Percentiles rank a stretch among this genome's conserved stretches.
Evolutionary conservation across 2,888 invertebrate genomes (phyloP).

Genomic region (Asteroscopus sphinx): DNA sequence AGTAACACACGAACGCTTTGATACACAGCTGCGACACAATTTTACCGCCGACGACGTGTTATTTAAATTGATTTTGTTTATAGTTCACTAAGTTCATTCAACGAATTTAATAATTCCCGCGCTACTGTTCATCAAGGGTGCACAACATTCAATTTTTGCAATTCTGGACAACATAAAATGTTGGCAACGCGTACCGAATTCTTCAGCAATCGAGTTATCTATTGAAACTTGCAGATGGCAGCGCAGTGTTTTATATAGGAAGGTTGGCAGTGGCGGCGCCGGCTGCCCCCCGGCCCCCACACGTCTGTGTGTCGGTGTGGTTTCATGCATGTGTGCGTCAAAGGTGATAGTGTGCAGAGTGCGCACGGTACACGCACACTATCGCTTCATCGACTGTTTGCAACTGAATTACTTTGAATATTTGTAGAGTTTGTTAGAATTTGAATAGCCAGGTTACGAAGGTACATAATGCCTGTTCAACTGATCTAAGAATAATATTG

Average conservation of each 20-base stretch:
- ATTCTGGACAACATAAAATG: conserved; percentile 73
- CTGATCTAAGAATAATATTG: conserved; percentile 24
- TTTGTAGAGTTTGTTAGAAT: conserved; percentile 61
- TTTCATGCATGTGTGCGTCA: conserved; percentile 56
- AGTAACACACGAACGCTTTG: conserved; percentile 57
- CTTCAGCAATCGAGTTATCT: conserved; percentile 86
- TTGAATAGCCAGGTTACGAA: conserved; percentile 47
- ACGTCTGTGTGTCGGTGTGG: conserved; percentile 52
- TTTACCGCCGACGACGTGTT: conserved; percentile 59
- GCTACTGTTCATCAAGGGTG: conserved; percentile 74
- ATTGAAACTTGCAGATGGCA: conserved; percentile 90
- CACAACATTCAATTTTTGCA: conserved; percentile 79
- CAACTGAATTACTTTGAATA: conserved; percentile 70
- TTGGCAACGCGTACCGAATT: conserved; percentile 84
- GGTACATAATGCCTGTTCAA: conserved; percentile 20
- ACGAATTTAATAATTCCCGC: conserved; percentile 76
- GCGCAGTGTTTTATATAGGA: conserved; percentile 87
- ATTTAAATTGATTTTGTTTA: conserved; percentile 56
- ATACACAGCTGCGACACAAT: conserved; percentile 73
- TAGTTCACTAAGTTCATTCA: conserved; percentile 69
- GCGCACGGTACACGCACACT: conserved; percentile 67
- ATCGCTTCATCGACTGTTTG: conserved; percentile 57
- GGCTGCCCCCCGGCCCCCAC: conserved; percentile 62
- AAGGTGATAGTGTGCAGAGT: conserved; percentile 55
- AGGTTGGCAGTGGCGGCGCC: conserved; percentile 74